A percentile compares a stretch with the other conserved stretches of the same genome.
phyloP scores from a whole-genome alignment of 2,797 vertebrate genomes.

The Ptychadena robeensis region DNA sequence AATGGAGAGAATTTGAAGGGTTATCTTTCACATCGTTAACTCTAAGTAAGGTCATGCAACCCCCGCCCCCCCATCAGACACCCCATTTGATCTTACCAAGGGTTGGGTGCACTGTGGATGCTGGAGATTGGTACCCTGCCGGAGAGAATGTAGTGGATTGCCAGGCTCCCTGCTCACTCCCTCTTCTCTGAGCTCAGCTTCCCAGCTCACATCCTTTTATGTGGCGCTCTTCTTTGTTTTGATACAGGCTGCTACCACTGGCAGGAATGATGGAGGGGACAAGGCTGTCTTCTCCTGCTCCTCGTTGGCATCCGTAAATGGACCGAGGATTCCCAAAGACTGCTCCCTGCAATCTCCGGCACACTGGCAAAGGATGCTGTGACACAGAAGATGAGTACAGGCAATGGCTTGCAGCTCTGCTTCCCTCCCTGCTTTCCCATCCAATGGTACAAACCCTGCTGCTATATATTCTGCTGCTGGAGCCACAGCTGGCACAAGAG shows the following conservation, averaged over 20 bases:
- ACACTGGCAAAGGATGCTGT: conserved; percentile 8
- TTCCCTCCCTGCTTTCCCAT: conserved; percentile 30
- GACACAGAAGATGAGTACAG: background rate
- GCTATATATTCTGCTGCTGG: conserved; percentile 48
- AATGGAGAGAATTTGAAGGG: background rate
- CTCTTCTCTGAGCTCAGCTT: conserved; percentile 20
- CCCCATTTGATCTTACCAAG: conserved; percentile 20
- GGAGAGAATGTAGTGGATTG: conserved; percentile 7
- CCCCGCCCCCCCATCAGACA: background rate
- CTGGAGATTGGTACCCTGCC: background rate
- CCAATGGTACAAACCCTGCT: conserved; percentile 51
- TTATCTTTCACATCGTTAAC: background rate
- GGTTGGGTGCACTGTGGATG: conserved; percentile 1
- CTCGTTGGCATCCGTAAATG: too few relatives aligned
- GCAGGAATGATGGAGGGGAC: conserved; percentile 33
- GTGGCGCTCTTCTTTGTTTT: conserved; percentile 55
- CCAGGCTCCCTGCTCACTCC: conserved; percentile 26
- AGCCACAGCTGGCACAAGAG: conserved; percentile 13
- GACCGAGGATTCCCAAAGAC: background rate
- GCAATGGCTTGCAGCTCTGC: background rate
- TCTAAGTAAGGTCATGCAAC: background rate
- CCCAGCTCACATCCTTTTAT: conserved; percentile 46
- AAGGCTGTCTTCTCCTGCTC: background rate
- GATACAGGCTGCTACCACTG: conserved; percentile 51
- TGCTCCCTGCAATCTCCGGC: conserved; percentile 1